Base-by-base conservation (phyloP, 2,797 vertebrate species). In the Todus mexicanus region DNA sequence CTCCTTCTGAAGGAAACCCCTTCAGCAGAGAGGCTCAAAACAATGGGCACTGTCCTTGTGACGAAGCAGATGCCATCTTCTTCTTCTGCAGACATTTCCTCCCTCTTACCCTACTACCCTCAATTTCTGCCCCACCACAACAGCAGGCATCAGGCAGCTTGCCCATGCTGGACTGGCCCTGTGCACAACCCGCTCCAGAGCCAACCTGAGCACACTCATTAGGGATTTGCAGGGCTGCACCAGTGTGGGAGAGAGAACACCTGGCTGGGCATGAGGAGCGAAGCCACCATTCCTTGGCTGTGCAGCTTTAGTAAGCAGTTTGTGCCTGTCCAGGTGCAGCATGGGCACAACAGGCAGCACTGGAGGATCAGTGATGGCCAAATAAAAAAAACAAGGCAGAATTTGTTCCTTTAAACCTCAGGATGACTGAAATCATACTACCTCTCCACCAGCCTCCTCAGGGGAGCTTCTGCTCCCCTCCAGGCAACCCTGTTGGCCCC, bases 51-150 rank as follows among this genome's bases (percentile, higher is more conserved):
- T 0, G 1, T 29, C 10, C 12, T 51, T 64, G 23, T 33, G 64
- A 19, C 7, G 43, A 68, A 26, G 45, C 29, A 56, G 40, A 27
- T 14, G 10, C 12, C 42, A 63, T 7, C 47, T 73, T 63, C 40
- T 51, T 68, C 25, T 22, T 20, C 18, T 22, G 42, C 0, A 5
- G 18, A 12, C 14, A 31, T 23, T 61, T 53, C 20, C 15, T 13
- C 15, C 7, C 17, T 35, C 57, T 50, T 61, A 29, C 21, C 22
- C 19, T 4, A 4, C 10, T 3, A 4, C 4, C 15, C 26, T 25
- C 2, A 0, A 6, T n/a, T 45, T 47, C 50, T 66, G 16, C 26
- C 51, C 21, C 2, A 2, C 25, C 1, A 0, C 0, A 1, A 50
- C 79, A 59, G 65, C 1, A 4, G 42, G 45, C 33, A 74, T 11